Percentiles rank a stretch among this genome's conserved stretches.
Evolutionary conservation across 2,113 vertebrate genomes (phyloP).

Genomic region (Caranx ignobilis): DNA sequence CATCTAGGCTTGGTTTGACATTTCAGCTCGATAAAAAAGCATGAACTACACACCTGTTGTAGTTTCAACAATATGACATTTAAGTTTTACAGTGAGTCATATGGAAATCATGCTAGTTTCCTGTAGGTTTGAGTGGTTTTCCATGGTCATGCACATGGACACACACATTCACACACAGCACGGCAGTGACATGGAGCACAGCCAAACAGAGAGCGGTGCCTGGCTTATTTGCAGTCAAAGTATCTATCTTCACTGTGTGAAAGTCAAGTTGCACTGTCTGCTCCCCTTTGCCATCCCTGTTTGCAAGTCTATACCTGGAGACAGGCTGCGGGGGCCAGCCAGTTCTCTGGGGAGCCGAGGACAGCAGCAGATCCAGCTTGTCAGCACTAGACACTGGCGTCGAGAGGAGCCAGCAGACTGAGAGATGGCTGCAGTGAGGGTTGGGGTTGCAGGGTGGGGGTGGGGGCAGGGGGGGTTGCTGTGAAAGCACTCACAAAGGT

Average conservation of each 20-base stretch:
- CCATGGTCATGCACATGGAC: not conserved
- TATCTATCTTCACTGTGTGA: conserved; percentile 33
- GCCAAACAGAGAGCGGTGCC: conserved; percentile 19
- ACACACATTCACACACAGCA: not conserved
- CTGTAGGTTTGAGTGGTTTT: not conserved
- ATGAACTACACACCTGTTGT: not conserved
- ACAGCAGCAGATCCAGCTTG: conserved; percentile 45
- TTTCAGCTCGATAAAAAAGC: conserved; percentile 25
- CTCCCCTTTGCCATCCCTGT: conserved; percentile 39
- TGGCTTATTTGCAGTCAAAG: conserved; percentile 42
- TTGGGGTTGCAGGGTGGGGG: not conserved
- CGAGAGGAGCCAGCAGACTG: conserved; percentile 31
- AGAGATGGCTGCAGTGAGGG: conserved; percentile 23
- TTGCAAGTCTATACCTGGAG: conserved; percentile 37
- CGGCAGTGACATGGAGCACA: conserved; percentile 5
- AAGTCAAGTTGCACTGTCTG: conserved; percentile 32
- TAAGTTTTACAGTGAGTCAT: not conserved
- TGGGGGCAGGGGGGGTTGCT: too few relatives aligned
- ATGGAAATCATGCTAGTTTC: not conserved
- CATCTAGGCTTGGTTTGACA: conserved; percentile 9
- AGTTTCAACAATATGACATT: not conserved
- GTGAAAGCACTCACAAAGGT: conserved; percentile 72
- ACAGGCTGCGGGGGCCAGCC: conserved; percentile 36
- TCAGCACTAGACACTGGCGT: conserved; percentile 37
- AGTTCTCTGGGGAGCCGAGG: conserved; percentile 43